Evolutionary conservation across 1,140 invertebrate genomes (phyloP).

Genomic region (Archivesica marissinica): DNA sequence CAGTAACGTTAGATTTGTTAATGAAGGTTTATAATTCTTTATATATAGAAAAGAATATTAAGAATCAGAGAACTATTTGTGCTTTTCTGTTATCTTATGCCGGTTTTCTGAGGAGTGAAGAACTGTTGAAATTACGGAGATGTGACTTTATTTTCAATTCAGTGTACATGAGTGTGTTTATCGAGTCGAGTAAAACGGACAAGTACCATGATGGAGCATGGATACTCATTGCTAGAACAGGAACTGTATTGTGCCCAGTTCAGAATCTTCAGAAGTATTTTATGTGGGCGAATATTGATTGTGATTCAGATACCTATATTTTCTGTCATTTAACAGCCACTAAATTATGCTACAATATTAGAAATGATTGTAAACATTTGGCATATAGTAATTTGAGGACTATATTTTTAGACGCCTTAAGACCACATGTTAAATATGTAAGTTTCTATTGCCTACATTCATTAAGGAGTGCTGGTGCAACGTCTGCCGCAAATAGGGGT

Average conservation of each 20-base stretch:
- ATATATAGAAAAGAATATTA: neutral
- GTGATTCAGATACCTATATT: neutral
- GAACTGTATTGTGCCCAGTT: slow-evolving; percentile 30
- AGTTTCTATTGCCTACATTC: slow-evolving; percentile 24
- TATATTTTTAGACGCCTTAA: neutral
- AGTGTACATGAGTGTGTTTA: slow-evolving; percentile 16
- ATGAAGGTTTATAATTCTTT: neutral
- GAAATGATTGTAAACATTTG: slow-evolving; percentile 19
- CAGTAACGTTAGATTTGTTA: slow-evolving; percentile 8
- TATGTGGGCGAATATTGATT: slow-evolving; percentile 8
- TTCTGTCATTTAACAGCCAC: slow-evolving; percentile 22
- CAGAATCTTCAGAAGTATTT: neutral
- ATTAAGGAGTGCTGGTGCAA: neutral
- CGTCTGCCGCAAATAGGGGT: neutral
- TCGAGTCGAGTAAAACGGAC: slow-evolving; percentile 35
- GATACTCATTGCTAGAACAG: slow-evolving; percentile 2
- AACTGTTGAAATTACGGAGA: slow-evolving; percentile 9
- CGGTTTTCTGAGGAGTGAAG: slow-evolving; percentile 28
- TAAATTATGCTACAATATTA: no score
- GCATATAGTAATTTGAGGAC: slow-evolving; percentile 31
- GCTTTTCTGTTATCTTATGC: slow-evolving; percentile 12
- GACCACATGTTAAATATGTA: slow-evolving; percentile 16
- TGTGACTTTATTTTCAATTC: slow-evolving; percentile 4
- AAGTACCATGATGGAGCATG: slow-evolving; percentile 6
- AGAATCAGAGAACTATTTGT: slow-evolving; percentile 41